Percentiles rank a stretch among this genome's conserved stretches.
These are phyloP conservation scores for Semnornis frantzii DNA, from an alignment of 2,113 vertebrate genomes.

Conservation along the genomic window DNA sequence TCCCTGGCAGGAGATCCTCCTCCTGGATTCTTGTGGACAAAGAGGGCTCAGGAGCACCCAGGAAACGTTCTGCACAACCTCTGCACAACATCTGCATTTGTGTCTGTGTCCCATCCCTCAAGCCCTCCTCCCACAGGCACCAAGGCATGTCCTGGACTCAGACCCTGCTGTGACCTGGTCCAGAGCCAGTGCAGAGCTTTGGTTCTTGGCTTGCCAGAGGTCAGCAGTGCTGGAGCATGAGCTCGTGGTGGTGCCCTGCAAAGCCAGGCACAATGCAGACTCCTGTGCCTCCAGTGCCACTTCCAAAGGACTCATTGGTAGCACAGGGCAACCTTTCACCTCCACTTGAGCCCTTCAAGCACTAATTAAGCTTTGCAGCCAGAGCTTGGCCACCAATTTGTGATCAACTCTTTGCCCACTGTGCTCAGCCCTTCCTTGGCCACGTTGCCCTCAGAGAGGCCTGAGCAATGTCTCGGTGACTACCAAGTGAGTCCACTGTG, in stretches of 20 bases:
- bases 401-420: fast-evolving
- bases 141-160: fast-evolving
- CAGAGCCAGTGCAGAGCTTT: fast-evolving
- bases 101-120: fast-evolving
- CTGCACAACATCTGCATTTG: fast-evolving
- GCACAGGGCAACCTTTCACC: not conserved
- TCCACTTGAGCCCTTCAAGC: not conserved
- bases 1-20: not conserved
- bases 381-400: not conserved
- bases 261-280: fast-evolving
- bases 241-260: fast-evolving
- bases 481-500: fast-evolving
- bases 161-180: fast-evolving
- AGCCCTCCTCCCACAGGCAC: not conserved
- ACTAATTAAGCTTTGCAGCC: not conserved
- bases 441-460: not conserved
- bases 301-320: not conserved
- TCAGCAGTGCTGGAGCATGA: fast-evolving
- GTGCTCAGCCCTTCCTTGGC: not conserved
- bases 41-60: not conserved
- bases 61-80: fast-evolving
- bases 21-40: fast-evolving
- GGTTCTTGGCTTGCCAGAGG: fast-evolving
- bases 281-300: not conserved
- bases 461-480: not conserved